Conservation (phyloP, 2,888 invertebrate genomes). For the Tetrapedia diversipes region DNA sequence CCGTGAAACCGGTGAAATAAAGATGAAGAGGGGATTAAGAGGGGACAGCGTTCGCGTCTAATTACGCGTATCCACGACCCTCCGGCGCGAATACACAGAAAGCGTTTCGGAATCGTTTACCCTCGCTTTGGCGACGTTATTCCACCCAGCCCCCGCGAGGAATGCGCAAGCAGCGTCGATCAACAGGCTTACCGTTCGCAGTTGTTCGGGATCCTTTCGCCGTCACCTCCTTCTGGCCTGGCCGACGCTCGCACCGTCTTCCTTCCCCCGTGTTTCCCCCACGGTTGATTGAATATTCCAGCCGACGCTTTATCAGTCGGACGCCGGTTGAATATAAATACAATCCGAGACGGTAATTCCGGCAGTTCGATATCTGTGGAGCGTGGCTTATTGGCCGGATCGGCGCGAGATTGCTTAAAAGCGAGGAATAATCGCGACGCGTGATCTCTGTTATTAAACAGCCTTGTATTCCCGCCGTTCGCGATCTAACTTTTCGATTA, state of each 20-base stretch:
- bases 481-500: constrained; percentile 29
- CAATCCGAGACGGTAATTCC: constrained; percentile 59
- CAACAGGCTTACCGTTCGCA: constrained; percentile 72
- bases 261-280: neutral
- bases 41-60: constrained; percentile 49
- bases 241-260: constrained; percentile 46
- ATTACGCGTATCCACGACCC: constrained; percentile 50
- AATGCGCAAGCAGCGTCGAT: constrained; percentile 73
- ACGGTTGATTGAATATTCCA: constrained; percentile 80
- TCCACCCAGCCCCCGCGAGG: constrained; percentile 59
- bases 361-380: constrained; percentile 57
- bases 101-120: constrained; percentile 67
- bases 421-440: constrained; percentile 39
- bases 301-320: constrained; percentile 78
- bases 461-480: constrained; percentile 4
- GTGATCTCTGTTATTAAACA: constrained; percentile 47
- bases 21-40: constrained; percentile 38
- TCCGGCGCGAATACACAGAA: constrained; percentile 39
- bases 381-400: constrained; percentile 49
- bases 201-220: constrained; percentile 59
- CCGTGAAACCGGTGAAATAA: neutral
- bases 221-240: constrained; percentile 50
- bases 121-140: constrained; percentile 62
- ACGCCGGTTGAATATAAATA: constrained; percentile 79
- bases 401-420: constrained; percentile 56